phyloP scores from a whole-genome alignment of 2,888 invertebrate genomes.

The Lasioglossum leucozonium region DNA sequence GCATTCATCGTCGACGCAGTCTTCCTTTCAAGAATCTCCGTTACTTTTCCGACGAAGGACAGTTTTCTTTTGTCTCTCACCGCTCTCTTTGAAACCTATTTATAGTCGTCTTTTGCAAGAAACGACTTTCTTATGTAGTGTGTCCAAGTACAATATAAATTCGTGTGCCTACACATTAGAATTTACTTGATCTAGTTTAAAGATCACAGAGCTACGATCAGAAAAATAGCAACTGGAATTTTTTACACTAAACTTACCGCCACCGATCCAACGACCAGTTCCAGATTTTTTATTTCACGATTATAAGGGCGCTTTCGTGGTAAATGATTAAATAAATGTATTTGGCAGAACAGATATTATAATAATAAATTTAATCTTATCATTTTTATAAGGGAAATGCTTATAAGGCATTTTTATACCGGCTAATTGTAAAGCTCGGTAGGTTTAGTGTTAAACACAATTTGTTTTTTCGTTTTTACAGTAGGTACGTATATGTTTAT shows the following conservation, averaged over 20 bases:
- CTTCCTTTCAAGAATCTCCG: not conserved
- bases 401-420: no score
- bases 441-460: no score
- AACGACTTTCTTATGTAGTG: not conserved
- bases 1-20: conserved; percentile 4
- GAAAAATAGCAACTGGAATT: not conserved
- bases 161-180: not conserved
- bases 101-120: not conserved
- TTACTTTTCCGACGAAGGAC: not conserved
- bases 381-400: no score
- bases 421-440: no score
- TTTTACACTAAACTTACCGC: no score
- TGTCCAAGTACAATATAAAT: not conserved
- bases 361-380: no score
- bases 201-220: not conserved
- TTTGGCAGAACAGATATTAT: no score
- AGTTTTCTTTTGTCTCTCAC: not conserved
- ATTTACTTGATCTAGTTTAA: not conserved
- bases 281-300: no score
- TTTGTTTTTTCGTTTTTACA: not conserved
- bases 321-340: no score
- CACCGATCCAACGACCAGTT: no score
- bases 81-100: not conserved
- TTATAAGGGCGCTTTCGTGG: no score
- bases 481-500: not conserved